Percentiles rank a stretch among this genome's conserved stretches.
Conservation (phyloP, 2,888 invertebrate genomes). For the Mythimna loreyi region DNA sequence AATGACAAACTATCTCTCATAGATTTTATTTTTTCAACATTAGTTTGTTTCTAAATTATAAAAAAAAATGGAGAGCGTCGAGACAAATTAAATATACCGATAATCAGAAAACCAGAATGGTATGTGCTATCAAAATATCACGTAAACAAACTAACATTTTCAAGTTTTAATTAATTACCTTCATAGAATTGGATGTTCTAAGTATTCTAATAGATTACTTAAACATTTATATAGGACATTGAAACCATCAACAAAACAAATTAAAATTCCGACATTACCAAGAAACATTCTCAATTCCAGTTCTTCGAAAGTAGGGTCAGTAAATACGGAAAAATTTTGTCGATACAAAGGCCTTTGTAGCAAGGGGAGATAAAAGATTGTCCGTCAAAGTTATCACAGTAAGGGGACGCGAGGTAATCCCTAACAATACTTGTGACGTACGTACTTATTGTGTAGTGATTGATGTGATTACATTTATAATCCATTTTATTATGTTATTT, state of each 20-base stretch:
- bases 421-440: constrained; percentile 53
- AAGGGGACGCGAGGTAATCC: constrained; percentile 60
- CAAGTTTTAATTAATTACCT: neutral
- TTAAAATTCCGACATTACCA: constrained; percentile 19
- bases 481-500: constrained; percentile 56
- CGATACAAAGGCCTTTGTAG: constrained; percentile 59
- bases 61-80: too few species aligned
- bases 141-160: neutral
- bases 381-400: constrained; percentile 63
- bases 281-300: constrained; percentile 8
- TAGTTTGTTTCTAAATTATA: too few species aligned
- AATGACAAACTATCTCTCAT: too few species aligned
- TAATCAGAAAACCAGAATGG: neutral
- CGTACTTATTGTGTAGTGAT: constrained; percentile 63
- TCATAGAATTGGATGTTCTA: neutral
- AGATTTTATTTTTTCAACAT: too few species aligned
- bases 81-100: neutral
- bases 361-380: constrained; percentile 67
- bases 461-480: constrained; percentile 68
- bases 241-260: constrained; percentile 11
- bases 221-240: neutral
- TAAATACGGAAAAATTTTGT: constrained; percentile 63
- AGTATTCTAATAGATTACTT: neutral
- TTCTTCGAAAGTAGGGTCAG: constrained; percentile 59
- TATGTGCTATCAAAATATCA: neutral